phyloP scores from a whole-genome alignment of 2,113 vertebrate species.

The Indri indri region DNA sequence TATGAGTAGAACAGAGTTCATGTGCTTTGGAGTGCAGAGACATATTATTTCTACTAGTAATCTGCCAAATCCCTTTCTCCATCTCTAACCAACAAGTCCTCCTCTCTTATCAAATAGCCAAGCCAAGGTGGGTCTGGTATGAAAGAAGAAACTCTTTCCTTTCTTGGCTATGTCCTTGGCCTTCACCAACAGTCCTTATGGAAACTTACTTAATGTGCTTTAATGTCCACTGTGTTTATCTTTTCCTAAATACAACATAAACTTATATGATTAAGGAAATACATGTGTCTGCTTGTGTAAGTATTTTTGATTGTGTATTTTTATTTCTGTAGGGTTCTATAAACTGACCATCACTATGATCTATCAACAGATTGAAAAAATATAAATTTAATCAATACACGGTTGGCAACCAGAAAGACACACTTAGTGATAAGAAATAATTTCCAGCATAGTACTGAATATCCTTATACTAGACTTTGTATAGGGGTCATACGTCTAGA shows the following conservation, averaged over 20 bases:
- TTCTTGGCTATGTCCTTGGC: neutral
- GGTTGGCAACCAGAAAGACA: neutral
- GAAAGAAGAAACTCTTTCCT: neutral
- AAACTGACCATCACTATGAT: neutral
- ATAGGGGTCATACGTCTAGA: neutral
- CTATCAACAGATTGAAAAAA: neutral
- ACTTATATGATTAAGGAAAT: neutral
- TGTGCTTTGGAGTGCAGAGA: neutral
- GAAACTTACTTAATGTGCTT: neutral
- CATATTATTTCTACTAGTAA: neutral
- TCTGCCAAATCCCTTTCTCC: neutral
- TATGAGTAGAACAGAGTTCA: neutral
- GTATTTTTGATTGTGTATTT: neutral
- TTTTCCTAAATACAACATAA: neutral
- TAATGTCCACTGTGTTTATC: neutral
- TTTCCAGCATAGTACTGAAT: neutral
- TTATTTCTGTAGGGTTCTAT: neutral
- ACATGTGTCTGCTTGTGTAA: neutral
- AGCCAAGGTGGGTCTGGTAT: neutral
- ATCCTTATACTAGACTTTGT: neutral
- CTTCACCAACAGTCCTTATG: neutral
- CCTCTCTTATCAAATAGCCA: neutral
- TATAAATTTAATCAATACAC: neutral
- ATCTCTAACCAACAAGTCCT: neutral
- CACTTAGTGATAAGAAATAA: neutral